Conservation (phyloP, 2,797 vertebrate genomes). For the Enteromius mattozi region DNA sequence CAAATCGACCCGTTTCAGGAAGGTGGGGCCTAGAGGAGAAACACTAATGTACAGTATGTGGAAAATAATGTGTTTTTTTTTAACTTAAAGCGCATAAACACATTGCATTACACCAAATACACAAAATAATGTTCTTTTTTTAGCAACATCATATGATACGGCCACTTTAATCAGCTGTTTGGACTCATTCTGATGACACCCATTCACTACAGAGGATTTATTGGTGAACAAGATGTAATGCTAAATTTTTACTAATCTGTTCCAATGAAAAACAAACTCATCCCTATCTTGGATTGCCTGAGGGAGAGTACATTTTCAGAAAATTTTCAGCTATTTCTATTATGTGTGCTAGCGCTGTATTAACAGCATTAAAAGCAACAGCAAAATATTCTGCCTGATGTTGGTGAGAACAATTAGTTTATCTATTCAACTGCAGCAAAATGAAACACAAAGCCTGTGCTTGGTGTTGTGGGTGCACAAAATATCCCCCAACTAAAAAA, state of each 20-base stretch:
- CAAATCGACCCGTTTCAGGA: no score
- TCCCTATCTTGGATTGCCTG: background rate
- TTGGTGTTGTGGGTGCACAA: conserved; percentile 47
- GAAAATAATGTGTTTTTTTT: no score
- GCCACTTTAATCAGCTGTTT: background rate
- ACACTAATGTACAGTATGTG: no score
- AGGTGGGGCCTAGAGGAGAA: no score
- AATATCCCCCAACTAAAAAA: conserved; percentile 9
- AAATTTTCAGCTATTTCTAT: background rate
- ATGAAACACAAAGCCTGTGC: conserved; percentile 27
- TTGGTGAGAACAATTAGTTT: conserved; percentile 5
- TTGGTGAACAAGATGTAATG: background rate
- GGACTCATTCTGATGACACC: background rate
- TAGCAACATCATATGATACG: no score
- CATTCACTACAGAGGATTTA: background rate
- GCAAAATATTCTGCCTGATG: conserved; percentile 9
- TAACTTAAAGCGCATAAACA: no score
- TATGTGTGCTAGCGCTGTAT: conserved; percentile 8
- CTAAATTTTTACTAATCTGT: background rate
- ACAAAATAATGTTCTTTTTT: no score
- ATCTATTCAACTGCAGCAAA: background rate
- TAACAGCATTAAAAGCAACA: conserved; percentile 26
- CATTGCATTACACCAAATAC: no score
- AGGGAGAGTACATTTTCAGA: background rate
- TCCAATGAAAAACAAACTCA: background rate